Evolutionary conservation across 2,888 invertebrate species (phyloP).

Genomic region (Noctua fimbriata): DNA sequence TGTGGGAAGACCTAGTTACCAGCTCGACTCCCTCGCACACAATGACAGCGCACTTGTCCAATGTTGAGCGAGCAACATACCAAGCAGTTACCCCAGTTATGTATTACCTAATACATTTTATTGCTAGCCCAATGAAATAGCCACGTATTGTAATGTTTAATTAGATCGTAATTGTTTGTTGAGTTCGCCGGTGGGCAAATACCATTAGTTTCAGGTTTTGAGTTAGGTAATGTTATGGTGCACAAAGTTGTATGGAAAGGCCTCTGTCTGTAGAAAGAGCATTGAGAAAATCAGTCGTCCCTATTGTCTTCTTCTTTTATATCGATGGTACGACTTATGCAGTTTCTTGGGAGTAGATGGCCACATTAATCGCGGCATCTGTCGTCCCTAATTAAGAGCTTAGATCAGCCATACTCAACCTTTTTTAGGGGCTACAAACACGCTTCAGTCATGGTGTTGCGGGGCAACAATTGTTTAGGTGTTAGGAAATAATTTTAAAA

Average conservation of each 20-base stretch:
- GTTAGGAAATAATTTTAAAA: too few species aligned
- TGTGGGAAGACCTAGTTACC: constrained; percentile 45
- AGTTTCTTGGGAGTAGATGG: background rate
- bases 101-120: constrained; percentile 56
- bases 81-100: constrained; percentile 49
- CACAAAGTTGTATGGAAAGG: background rate
- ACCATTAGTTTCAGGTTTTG: background rate
- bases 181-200: background rate
- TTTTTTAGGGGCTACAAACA: too few species aligned
- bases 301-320: background rate
- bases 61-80: constrained; percentile 37
- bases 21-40: constrained; percentile 41
- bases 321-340: background rate
- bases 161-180: constrained; percentile 36
- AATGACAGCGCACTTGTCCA: constrained; percentile 60
- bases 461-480: too few species aligned
- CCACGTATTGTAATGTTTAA: constrained; percentile 45
- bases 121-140: constrained; percentile 35
- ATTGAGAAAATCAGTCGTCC: background rate
- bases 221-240: background rate
- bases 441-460: too few species aligned
- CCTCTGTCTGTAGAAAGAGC: background rate
- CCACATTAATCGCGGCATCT: background rate
- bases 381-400: background rate
- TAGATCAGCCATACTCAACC: background rate